Base-by-base conservation (phyloP, 2,113 vertebrate species). In the Marmota flaviventris region DNA sequence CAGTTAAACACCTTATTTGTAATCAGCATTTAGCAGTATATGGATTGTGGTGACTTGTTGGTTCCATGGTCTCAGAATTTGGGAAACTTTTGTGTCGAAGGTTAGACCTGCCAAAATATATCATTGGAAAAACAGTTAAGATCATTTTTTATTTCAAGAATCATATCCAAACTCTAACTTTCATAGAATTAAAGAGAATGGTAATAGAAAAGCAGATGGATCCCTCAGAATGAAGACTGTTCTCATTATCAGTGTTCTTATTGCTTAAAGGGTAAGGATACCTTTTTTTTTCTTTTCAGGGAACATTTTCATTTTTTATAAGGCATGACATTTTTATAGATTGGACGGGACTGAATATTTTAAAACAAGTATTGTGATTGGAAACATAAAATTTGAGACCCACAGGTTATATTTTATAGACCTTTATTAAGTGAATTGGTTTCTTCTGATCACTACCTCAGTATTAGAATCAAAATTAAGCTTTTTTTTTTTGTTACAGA, bases 71-170 rank as follows among this genome's bases (percentile, higher is more conserved):
- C 73, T 91, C 17, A 85, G 56, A 76, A 92, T 87, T 79, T 75
- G 24, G 78, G 16, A 95, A 89, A 75, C 39, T 48, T 93, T 58
- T 76, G 32, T 94, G 85, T 56, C 25, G 48, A 94, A 93, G 84
- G 76, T 89, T 61, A 90, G 85, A 90, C n/a, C 17, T 92, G 73
- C 72, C 90, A 90, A 78, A 87, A 72, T 81, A 84, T 65, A 75
- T 56, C 24, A 73, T 56, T 45, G 48, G 67, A 34, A 96, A 93
- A 58, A 67, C 65, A 97, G 77, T 85, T 89, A 95, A 94, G 27
- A 73, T 93, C 42, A 69, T 45, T 88, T 97, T 97, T 88, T 88
- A 95, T 85, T 91, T 94, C 77, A 96, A 92, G 72, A 73, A 94
- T 94, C 67, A 91, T 65, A 94, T 67, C 45, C 88, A 86, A 89